These are phyloP conservation scores for Peromyscus eremicus DNA, from an alignment of 2,797 vertebrate species.

Conservation along the genomic window DNA sequence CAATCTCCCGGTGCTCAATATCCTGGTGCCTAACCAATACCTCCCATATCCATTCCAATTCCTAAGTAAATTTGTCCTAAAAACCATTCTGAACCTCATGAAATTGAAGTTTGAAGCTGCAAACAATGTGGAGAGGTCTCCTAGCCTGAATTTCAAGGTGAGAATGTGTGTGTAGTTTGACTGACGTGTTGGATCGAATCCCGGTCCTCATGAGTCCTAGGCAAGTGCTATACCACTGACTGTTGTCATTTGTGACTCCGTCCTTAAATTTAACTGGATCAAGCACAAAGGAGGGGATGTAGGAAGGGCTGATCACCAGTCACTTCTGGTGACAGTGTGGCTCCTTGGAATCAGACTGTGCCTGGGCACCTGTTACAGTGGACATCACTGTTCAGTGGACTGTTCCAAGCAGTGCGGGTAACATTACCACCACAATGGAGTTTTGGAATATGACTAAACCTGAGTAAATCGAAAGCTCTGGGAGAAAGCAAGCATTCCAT, in stretches of 20 bases:
- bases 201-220: background rate
- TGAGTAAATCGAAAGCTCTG: background rate
- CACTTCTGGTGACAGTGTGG: background rate
- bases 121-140: background rate
- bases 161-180: background rate
- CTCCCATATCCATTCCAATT: background rate
- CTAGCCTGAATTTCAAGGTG: background rate
- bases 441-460: background rate
- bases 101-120: slow-evolving; percentile 28
- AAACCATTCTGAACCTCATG: background rate
- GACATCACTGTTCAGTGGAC: background rate
- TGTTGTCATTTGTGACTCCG: background rate
- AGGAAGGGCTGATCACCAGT: background rate
- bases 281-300: background rate
- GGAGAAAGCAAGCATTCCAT: background rate
- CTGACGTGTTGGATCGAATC: background rate
- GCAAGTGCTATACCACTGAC: background rate
- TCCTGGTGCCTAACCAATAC: background rate
- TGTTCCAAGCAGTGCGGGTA: background rate
- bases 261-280: background rate
- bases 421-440: background rate
- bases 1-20: background rate
- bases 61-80: slow-evolving; percentile 18
- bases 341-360: background rate
- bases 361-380: background rate